Evolutionary conservation across 2,888 invertebrate species (phyloP).

Genomic region (Gymnocheta viridis): DNA sequence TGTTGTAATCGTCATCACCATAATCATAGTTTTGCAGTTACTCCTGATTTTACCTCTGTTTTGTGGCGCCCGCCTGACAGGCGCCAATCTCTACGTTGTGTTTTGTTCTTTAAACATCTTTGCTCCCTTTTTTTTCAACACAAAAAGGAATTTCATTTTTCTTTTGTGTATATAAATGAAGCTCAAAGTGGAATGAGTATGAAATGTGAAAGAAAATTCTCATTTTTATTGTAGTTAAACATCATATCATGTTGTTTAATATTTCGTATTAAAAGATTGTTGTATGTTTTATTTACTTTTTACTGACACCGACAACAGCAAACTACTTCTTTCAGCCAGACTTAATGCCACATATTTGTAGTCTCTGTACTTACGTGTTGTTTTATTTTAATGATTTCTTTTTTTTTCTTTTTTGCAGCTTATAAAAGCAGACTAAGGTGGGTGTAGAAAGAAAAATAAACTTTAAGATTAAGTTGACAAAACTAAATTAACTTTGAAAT

Average conservation of each 20-base stretch:
- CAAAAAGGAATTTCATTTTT: conserved; percentile 64
- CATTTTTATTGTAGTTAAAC: conserved; percentile 48
- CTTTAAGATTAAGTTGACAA: conserved; percentile 23
- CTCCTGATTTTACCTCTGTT: conserved; percentile 81
- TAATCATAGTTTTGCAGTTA: conserved; percentile 81
- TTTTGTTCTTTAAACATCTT: conserved; percentile 44
- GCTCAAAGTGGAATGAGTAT: conserved; percentile 21
- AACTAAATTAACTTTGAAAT: background rate
- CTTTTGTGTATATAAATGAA: conserved; percentile 36
- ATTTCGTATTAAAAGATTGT: conserved; percentile 61
- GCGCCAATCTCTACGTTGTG: conserved; percentile 75
- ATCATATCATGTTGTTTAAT: conserved; percentile 63
- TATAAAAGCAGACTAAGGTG: background rate
- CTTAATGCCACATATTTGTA: conserved; percentile 25
- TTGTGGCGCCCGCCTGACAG: conserved; percentile 79
- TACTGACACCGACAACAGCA: conserved; percentile 18
- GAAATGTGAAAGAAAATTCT: conserved; percentile 38
- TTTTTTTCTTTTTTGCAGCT: background rate
- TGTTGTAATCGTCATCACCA: conserved; percentile 80
- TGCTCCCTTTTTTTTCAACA: conserved; percentile 46
- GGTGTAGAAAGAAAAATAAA: background rate
- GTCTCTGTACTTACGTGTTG: conserved; percentile 16
- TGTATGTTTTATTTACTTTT: conserved; percentile 44
- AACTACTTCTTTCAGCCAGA: conserved; percentile 19
- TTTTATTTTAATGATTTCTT: conserved; percentile 39